Percentiles rank a stretch among this genome's conserved stretches.
phyloP scores from a whole-genome alignment of 2,113 vertebrate species.

The Dendropsophus ebraccatus region DNA sequence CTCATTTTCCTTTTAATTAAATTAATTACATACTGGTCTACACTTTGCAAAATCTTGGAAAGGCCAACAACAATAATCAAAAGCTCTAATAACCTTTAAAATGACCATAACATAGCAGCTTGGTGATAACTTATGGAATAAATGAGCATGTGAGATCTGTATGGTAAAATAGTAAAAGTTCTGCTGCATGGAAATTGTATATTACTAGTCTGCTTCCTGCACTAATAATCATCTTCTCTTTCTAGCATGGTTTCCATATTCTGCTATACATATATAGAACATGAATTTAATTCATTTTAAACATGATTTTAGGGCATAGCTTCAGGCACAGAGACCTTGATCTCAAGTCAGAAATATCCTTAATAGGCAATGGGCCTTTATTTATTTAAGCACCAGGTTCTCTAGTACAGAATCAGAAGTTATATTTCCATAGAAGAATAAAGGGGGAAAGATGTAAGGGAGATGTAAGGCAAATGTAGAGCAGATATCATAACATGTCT shows the following conservation, averaged over 20 bases:
- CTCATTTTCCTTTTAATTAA: constrained; percentile 45
- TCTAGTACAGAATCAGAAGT: background rate
- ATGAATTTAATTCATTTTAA: background rate
- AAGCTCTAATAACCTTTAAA: constrained; percentile 24
- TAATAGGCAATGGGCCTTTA: background rate
- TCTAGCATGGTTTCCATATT: background rate
- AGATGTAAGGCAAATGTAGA: background rate
- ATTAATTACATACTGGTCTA: constrained; percentile 47
- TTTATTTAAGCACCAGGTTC: background rate
- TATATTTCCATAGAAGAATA: background rate
- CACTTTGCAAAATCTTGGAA: constrained; percentile 33
- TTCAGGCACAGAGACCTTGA: background rate
- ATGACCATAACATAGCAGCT: constrained; percentile 2
- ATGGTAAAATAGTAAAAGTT: background rate
- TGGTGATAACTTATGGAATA: background rate
- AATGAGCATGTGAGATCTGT: constrained; percentile 2
- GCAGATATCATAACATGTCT: background rate
- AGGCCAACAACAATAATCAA: constrained; percentile 41
- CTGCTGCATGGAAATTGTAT: background rate
- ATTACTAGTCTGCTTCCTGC: background rate
- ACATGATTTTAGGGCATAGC: background rate
- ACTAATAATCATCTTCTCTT: background rate
- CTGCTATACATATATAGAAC: background rate
- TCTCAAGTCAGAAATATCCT: background rate
- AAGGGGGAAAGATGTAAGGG: background rate